Conservation (phyloP, 2,797 vertebrate species). For the Scolopax bukidnonensis region DNA sequence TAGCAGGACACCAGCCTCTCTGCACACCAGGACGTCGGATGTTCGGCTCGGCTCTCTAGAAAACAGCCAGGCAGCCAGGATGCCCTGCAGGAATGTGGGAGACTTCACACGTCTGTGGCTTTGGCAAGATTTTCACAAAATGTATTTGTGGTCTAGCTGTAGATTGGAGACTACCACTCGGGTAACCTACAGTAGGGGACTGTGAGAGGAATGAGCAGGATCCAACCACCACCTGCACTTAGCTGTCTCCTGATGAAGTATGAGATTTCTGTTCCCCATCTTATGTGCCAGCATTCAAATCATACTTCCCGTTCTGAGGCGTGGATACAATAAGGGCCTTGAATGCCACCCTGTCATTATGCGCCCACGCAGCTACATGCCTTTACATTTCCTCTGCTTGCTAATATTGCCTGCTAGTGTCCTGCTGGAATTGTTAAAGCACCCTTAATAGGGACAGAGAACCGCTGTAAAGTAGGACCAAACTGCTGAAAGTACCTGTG, state of each 20-base stretch:
- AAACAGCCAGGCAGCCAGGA: background rate
- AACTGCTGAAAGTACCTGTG: background rate
- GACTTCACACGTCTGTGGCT: background rate
- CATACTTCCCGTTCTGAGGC: background rate
- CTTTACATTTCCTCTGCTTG: conserved; percentile 30
- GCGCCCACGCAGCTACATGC: conserved; percentile 1
- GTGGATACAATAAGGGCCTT: conserved; percentile 19
- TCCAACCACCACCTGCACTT: background rate
- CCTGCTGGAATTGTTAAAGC: background rate
- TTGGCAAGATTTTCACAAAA: background rate
- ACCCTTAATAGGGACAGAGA: background rate
- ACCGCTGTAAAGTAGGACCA: background rate
- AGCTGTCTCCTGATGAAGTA: conserved; percentile 35
- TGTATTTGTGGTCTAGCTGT: background rate
- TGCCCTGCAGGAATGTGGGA: background rate
- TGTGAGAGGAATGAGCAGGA: background rate
- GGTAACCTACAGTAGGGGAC: background rate
- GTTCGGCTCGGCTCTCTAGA: background rate
- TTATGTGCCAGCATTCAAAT: background rate
- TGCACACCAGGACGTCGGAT: background rate
- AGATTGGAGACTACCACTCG: background rate
- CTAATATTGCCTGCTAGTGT: background rate
- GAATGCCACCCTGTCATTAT: conserved; percentile 20
- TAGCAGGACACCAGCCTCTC: background rate
- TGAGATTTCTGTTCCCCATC: conserved; percentile 41